Conservation (phyloP, 1,140 invertebrate genomes). For the Panonychus citri region DNA sequence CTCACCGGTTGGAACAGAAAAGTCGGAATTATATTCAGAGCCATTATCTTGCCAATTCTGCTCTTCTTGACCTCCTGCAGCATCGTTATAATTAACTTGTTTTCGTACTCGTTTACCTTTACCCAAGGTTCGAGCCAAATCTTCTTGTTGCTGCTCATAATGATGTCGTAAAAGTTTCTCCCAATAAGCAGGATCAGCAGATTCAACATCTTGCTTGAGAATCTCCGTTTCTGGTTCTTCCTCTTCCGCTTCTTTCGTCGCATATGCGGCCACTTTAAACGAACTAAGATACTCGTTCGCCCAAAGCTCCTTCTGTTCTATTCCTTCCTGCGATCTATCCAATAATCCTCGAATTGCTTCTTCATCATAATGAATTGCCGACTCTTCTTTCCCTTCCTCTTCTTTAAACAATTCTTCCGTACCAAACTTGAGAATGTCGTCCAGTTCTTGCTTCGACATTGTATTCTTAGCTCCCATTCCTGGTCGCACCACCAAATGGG, state of each 20-base stretch:
- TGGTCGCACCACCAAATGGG: constrained; percentile 84
- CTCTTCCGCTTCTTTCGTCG: constrained; percentile 78
- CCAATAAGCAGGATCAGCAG: constrained; percentile 98
- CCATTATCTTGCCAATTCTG: constrained; percentile 93
- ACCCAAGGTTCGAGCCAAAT: constrained; percentile 54
- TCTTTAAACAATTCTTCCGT: constrained; percentile 96
- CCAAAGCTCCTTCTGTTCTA: constrained; percentile 95
- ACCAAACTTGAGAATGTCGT: constrained; percentile 95
- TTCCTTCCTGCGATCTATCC: constrained; percentile 75
- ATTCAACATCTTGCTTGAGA: constrained; percentile 90
- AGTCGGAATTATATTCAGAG: constrained; percentile 92
- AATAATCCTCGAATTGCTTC: constrained; percentile 75
- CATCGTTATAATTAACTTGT: constrained; percentile 94
- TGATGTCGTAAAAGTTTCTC: constrained; percentile 93
- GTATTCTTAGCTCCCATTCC: constrained; percentile 79
- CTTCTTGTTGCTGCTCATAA: constrained; percentile 98
- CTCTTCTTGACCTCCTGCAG: constrained; percentile 48
- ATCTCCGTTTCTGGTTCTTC: constrained; percentile 92
- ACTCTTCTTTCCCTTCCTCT: constrained; percentile 24
- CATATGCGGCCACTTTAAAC: constrained; percentile 85
- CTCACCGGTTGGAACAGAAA: constrained; percentile 46
- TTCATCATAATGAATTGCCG: constrained; percentile 84
- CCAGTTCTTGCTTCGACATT: constrained; percentile 96
- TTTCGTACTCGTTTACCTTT: constrained; percentile 72
- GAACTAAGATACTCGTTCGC: constrained; percentile 97